phyloP scores from a whole-genome alignment of 2,888 invertebrate genomes.

The Andrena camellia region DNA sequence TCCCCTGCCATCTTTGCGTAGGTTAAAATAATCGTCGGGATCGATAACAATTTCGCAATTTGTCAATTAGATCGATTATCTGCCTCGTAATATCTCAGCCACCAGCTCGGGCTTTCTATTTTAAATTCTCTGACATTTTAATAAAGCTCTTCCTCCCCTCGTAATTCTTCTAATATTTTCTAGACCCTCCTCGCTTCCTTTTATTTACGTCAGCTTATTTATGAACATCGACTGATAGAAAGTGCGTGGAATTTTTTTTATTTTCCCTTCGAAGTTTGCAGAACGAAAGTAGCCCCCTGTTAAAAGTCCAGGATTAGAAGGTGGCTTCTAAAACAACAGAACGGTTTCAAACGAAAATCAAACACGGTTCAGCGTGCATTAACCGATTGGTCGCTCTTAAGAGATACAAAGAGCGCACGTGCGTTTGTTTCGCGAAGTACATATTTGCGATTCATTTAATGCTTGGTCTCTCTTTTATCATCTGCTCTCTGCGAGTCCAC shows the following conservation, averaged over 20 bases:
- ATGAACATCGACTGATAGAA: background rate
- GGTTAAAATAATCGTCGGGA: background rate
- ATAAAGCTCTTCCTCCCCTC: background rate
- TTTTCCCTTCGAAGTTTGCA: background rate
- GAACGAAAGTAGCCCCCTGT: background rate
- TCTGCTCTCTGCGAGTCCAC: background rate
- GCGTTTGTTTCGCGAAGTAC: conserved; percentile 17
- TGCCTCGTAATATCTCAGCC: too few species aligned
- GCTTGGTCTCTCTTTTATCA: background rate
- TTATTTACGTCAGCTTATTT: background rate
- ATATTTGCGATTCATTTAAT: conserved; percentile 45
- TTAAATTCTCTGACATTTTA: background rate
- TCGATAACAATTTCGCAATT: background rate
- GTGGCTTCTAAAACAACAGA: background rate
- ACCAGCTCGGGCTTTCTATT: too few species aligned
- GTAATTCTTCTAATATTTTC: background rate
- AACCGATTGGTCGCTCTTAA: conserved; percentile 33
- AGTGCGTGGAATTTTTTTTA: too few species aligned
- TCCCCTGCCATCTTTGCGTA: background rate
- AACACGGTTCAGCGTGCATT: conserved; percentile 40
- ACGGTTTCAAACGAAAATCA: conserved; percentile 23
- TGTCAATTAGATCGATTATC: background rate
- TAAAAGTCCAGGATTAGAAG: conserved; percentile 7
- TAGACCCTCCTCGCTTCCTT: background rate
- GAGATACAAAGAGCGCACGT: conserved; percentile 16